Base-by-base conservation (phyloP, 2,888 invertebrate species). In the Daptonema setosum region DNA sequence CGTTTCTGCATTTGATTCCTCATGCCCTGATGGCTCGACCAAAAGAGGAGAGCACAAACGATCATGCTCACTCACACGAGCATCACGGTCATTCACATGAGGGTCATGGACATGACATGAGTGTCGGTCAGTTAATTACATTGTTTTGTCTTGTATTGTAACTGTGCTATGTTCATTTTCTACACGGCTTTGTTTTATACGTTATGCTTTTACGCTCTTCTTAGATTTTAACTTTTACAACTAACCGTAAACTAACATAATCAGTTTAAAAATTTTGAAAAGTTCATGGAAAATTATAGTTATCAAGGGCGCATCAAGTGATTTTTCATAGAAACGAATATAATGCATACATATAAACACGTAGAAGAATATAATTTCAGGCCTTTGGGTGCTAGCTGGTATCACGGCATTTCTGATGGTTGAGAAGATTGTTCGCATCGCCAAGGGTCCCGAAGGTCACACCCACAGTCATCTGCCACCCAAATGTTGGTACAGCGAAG, bases 1-100 rank as follows among this genome's bases (percentile, higher is more conserved):
- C 97, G 0, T 99, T 99, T 73, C 78, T 99, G 5, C 97, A 99
- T 75, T 76, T 99, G 61, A 97, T 99, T 68, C 97, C 97, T 1
- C 97, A 99, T 73, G 91, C 97, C 14, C 52, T 82, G 29, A 77
- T 77, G 62, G 79, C 80, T 0, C 61, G 64, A 55, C 62, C 60
- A 8, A 63, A 61, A n/a, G 55, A 11, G 5, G n/a, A 8, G 51
- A 63, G 1, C 69, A 70, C 17, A 65, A 61, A 35, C 28, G 26
- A 50, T 28, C 71, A 71, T 57, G 60, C 64, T 26, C 72, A 72
- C 59, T 62, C 74, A 17, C 80, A 83, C 67, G 70, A 74, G 0
- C 79, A 80, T 53, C 61, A 58, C 63, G 67, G 64, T 25, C 68
- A 73, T 55, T 70, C 67, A 47, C 76, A 74, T 30, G 72, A 74